Percentiles rank a stretch among this genome's conserved stretches.
These are phyloP conservation scores for Nomada flava DNA, from an alignment of 2,888 invertebrate genomes.

Conservation along the genomic window DNA sequence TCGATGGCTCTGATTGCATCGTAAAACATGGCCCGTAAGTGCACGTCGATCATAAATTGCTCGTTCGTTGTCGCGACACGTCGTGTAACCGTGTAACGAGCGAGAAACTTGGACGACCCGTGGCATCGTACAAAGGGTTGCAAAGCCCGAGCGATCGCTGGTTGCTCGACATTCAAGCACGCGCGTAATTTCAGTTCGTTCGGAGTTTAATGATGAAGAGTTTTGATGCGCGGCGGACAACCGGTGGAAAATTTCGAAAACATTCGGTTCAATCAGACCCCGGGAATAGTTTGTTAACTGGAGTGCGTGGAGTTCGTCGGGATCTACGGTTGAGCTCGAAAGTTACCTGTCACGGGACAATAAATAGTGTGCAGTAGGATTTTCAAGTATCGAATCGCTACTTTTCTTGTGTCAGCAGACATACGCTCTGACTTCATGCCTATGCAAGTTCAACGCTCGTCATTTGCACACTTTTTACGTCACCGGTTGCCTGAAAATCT, in stretches of 20 bases:
- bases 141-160: slow-evolving; percentile 5
- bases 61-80: slow-evolving; percentile 16
- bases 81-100: slow-evolving; percentile 30
- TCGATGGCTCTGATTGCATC: slow-evolving; percentile 58
- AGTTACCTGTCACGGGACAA: background rate
- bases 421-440: too few species aligned
- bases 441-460: too few species aligned
- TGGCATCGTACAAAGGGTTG: background rate
- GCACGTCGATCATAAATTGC: slow-evolving; percentile 64
- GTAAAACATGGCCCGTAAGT: slow-evolving; percentile 62
- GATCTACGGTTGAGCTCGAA: background rate
- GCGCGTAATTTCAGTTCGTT: slow-evolving; percentile 44
- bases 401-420: too few species aligned
- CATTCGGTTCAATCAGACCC: slow-evolving; percentile 42
- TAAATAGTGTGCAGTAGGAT: background rate
- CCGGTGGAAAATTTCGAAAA: slow-evolving; percentile 40
- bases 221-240: slow-evolving; percentile 32
- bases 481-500: too few species aligned
- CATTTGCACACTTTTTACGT: too few species aligned
- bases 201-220: slow-evolving; percentile 54
- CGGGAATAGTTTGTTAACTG: slow-evolving; percentile 46
- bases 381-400: too few species aligned
- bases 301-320: background rate
- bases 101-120: slow-evolving; percentile 24
- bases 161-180: slow-evolving; percentile 14